These are phyloP conservation scores for Heterodera filipjevi DNA, from an alignment of 2,888 invertebrate species.

Conservation along the genomic window DNA sequence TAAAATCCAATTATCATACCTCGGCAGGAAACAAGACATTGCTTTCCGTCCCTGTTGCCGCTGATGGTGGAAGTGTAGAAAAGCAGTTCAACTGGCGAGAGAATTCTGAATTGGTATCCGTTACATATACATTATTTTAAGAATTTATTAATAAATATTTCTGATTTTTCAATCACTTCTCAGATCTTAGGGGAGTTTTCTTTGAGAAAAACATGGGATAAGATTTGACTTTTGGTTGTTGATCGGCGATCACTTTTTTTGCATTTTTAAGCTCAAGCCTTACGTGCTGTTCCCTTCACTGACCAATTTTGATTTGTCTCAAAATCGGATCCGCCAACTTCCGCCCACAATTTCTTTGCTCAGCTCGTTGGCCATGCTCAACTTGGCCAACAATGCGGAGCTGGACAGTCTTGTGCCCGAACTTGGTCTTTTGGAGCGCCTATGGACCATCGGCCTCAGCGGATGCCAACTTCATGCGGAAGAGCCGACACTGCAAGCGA, in stretches of 20 bases:
- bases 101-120: conserved; percentile 28
- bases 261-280: conserved; percentile 33
- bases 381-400: conserved; percentile 80
- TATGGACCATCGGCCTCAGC: conserved; percentile 92
- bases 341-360: conserved; percentile 81
- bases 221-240: neutral
- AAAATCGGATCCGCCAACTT: conserved; percentile 80
- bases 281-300: conserved; percentile 84
- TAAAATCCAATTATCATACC: neutral
- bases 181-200: too few species aligned
- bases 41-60: neutral
- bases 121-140: too few species aligned
- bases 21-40: conserved; percentile 12
- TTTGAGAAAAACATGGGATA: too few species aligned
- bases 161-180: too few species aligned
- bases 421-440: conserved; percentile 87
- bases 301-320: conserved; percentile 90
- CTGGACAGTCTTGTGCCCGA: conserved; percentile 79
- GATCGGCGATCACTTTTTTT: conserved; percentile 6
- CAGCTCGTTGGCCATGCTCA: conserved; percentile 86
- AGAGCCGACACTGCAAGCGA: conserved; percentile 81
- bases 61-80: too few species aligned
- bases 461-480: conserved; percentile 74
- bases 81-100: conserved; percentile 33
- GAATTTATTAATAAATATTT: too few species aligned